These are phyloP conservation scores for Melanotaenia parkinsoni DNA, from an alignment of 2,797 vertebrate species.

Conservation along the genomic window DNA sequence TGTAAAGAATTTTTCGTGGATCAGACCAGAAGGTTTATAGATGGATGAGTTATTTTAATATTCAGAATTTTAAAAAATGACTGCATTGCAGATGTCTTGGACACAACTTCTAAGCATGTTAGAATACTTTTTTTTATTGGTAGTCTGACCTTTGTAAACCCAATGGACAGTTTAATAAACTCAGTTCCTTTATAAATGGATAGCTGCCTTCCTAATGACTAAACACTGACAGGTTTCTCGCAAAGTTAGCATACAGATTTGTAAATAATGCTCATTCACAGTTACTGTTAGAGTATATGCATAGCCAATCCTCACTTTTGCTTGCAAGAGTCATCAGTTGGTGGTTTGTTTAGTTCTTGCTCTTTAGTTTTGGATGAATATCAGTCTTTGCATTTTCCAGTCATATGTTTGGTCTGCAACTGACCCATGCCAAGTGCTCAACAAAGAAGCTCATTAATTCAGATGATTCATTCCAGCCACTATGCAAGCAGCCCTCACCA, in stretches of 20 bases:
- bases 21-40: slow-evolving; percentile 19
- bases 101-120: slow-evolving; percentile 13
- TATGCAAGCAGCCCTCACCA: slow-evolving; percentile 54
- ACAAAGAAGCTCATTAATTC: slow-evolving; percentile 74
- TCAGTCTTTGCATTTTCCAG: slow-evolving; percentile 56
- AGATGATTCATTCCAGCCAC: slow-evolving; percentile 72
- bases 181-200: slow-evolving; percentile 27
- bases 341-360: slow-evolving; percentile 43
- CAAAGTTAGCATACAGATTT: not conserved
- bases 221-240: slow-evolving; percentile 11
- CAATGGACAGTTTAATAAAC: slow-evolving; percentile 26
- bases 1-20: slow-evolving; percentile 17
- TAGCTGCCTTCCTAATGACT: slow-evolving; percentile 14
- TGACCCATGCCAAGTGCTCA: slow-evolving; percentile 66
- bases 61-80: slow-evolving; percentile 22
- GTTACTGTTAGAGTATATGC: not conserved
- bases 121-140: not conserved
- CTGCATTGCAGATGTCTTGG: slow-evolving; percentile 33
- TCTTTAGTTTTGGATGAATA: slow-evolving; percentile 59
- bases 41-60: slow-evolving; percentile 47
- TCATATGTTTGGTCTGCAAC: slow-evolving; percentile 72
- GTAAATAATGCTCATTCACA: not conserved
- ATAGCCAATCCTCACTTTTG: slow-evolving; percentile 5
- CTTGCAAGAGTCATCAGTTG: slow-evolving; percentile 28
- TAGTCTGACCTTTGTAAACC: slow-evolving; percentile 30